A percentile compares a stretch with the other conserved stretches of the same genome.
phyloP scores from a whole-genome alignment of 2,888 invertebrate species.

The Drosophila niveifrons region DNA sequence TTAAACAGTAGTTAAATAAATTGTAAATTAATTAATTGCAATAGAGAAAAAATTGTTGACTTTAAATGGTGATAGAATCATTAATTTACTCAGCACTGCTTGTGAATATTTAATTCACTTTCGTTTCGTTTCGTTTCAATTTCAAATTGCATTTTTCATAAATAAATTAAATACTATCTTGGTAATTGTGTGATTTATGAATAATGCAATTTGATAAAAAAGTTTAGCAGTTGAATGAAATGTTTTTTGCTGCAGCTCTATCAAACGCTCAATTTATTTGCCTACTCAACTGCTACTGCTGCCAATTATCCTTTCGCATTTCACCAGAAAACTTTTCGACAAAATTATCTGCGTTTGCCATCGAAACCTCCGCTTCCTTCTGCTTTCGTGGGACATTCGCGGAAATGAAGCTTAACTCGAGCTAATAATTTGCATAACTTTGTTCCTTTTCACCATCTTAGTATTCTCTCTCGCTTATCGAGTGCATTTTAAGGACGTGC shows the following conservation, averaged over 20 bases:
- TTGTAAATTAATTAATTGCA: constrained; percentile 6
- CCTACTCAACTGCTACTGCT: not conserved
- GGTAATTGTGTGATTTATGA: not conserved
- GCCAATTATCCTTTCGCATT: constrained; percentile 7
- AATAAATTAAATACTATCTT: not conserved
- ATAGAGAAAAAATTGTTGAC: not conserved
- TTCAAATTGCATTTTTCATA: not conserved
- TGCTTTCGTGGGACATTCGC: not conserved
- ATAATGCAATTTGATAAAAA: not conserved
- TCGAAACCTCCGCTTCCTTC: not conserved
- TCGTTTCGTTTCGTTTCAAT: not conserved
- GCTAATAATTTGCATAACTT: constrained; percentile 28
- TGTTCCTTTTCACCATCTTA: not conserved
- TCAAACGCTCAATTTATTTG: not conserved
- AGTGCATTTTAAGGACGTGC: not conserved
- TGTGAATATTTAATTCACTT: not conserved
- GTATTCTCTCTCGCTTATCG: not conserved
- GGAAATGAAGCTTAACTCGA: constrained; percentile 3
- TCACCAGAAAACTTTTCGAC: constrained; percentile 12
- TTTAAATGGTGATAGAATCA: not conserved
- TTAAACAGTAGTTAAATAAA: not conserved
- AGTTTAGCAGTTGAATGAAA: not conserved
- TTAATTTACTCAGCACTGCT: not conserved
- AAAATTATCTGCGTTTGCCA: constrained; percentile 14
- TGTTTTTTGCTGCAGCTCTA: not conserved